Base-by-base conservation (phyloP, 2,113 vertebrate species). In the Trachemys scripta region DNA sequence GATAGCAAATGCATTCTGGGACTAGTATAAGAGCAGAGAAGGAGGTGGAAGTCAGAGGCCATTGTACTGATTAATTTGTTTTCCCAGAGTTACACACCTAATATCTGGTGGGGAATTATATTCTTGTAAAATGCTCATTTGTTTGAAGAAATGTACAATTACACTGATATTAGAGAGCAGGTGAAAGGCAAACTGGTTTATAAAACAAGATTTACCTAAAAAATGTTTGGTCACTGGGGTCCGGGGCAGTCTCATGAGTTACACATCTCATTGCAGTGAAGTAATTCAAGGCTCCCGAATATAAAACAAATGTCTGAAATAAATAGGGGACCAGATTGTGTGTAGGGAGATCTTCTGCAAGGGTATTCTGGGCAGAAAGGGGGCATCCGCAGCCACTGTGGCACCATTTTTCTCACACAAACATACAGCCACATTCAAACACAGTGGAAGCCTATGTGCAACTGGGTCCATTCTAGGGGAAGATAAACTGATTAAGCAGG, bases 61-160 rank as follows among this genome's bases (percentile, higher is more conserved):
- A 81, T 22, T 47, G 81, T 45, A 90, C 81, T 59, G 27, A 82
- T 29, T 54, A 80, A 82, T 89, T 87, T n/a, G 2, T 85, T 90
- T 76, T 27, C 82, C 88, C 54, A 16, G n/a, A 94, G 42, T 31
- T 89, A 65, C 14, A 79, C 85, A 92, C 89, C 0, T 47, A 50
- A 92, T 57, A 93, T 42, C 19, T 92, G 42, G 56, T 65, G n/a
- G 45, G 91, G 10, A n/a, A 42, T 14, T 59, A 2, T 20, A 12
- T 87, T 92, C 65, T 54, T 38, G 8, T 78, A 93, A 95, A 95
- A 95, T 0, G 4, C 42, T 93, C 82, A 85, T 92, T 94, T 92
- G 17, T 92, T 89, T 94, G 84, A 89, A 93, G 69, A 93, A 96
- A 94, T 19, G 11, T 83, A 10, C 27, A 17, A 31, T 89, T 79